Evolutionary conservation across 2,113 vertebrate species (phyloP).

Genomic region (Gavia stellata): DNA sequence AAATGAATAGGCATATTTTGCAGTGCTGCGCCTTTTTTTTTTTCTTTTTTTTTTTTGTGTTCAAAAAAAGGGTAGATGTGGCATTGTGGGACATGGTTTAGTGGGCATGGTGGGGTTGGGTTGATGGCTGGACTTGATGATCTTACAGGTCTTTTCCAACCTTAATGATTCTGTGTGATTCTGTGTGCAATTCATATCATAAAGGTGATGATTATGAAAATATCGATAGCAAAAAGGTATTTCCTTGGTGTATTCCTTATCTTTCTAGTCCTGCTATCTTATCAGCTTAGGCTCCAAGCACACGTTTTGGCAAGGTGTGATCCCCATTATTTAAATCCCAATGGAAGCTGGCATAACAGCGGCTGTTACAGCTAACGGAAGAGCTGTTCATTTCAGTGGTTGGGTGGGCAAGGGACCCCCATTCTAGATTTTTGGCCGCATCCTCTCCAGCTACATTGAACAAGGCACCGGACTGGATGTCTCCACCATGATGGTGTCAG

Average conservation of each 20-base stretch:
- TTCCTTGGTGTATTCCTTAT: neutral
- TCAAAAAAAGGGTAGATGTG: too few species aligned
- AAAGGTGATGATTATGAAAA: neutral
- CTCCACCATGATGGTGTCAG: rapidly evolving
- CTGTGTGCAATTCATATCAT: neutral
- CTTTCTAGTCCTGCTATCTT: neutral
- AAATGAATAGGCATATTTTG: neutral
- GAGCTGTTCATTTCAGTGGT: neutral
- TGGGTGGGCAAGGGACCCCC: neutral
- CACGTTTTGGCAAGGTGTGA: neutral
- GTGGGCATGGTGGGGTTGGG: too few species aligned
- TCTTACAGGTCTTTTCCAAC: too few species aligned
- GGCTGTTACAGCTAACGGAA: neutral
- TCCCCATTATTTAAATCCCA: neutral
- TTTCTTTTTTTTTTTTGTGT: too few species aligned
- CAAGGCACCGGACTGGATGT: neutral
- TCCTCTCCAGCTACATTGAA: neutral
- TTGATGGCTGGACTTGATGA: too few species aligned
- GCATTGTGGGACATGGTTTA: too few species aligned
- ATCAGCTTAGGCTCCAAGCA: neutral
- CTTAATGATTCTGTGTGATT: too few species aligned
- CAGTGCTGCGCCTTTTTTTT: neutral
- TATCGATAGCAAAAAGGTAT: neutral
- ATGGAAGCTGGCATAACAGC: neutral
- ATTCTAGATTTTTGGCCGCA: rapidly evolving